phyloP scores from a whole-genome alignment of 2,888 invertebrate genomes.

The Lasius platythorax region DNA sequence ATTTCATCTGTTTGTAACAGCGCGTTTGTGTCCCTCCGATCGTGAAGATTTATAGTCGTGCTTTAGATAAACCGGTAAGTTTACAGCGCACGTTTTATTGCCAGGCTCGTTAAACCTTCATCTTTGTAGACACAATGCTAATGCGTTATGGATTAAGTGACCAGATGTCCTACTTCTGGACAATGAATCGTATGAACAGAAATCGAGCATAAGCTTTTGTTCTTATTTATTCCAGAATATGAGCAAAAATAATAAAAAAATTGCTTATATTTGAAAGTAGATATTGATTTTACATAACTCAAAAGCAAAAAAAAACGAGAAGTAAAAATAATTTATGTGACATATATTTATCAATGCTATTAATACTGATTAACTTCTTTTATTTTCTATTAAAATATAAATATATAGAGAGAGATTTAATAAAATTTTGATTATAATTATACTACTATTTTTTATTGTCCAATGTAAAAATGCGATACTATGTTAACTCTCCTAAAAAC shows the following conservation, averaged over 20 bases:
- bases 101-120: conserved; percentile 62
- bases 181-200: not conserved
- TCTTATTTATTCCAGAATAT: not conserved
- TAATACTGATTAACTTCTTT: not conserved
- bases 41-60: conserved; percentile 64
- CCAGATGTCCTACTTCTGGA: not conserved
- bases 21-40: conserved; percentile 59
- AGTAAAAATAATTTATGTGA: not conserved
- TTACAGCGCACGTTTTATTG: conserved; percentile 61
- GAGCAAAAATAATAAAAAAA: not conserved
- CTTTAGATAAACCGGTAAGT: conserved; percentile 59
- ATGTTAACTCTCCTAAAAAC: not conserved
- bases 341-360: not conserved
- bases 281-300: not conserved
- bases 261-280: not conserved
- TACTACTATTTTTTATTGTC: not conserved
- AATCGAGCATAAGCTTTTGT: not conserved
- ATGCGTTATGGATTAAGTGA: conserved; percentile 44
- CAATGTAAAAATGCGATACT: not conserved
- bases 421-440: conserved; percentile 15
- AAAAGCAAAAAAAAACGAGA: not conserved
- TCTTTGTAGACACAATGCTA: conserved; percentile 43
- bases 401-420: not conserved
- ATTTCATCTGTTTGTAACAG: conserved; percentile 69
- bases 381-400: not conserved